Percentiles rank a stretch among this genome's conserved stretches.
Evolutionary conservation across 2,888 invertebrate species (phyloP).

Genomic region (Cyaniris semiargus): DNA sequence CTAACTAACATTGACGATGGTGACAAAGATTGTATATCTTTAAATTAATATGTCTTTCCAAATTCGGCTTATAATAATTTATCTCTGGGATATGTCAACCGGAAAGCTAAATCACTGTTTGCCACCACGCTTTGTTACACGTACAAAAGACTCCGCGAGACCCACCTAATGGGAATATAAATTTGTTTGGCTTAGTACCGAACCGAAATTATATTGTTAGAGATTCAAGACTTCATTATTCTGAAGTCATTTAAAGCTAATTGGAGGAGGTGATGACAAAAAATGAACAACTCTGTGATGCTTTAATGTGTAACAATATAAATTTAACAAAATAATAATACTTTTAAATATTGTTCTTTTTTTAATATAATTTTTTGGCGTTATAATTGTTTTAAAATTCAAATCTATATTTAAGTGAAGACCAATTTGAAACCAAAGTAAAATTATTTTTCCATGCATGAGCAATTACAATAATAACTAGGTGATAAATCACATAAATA

Average conservation of each 20-base stretch:
- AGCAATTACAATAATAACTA: conserved; percentile 6
- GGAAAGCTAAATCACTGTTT: conserved; percentile 21
- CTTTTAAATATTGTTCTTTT: too few relatives aligned
- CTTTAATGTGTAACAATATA: background rate
- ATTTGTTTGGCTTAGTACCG: conserved; percentile 13
- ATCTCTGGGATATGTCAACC: conserved; percentile 13
- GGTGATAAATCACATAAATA: background rate
- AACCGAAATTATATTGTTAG: background rate
- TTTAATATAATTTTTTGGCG: too few relatives aligned
- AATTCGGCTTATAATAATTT: conserved; percentile 21
- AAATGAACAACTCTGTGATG: background rate
- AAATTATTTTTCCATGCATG: background rate
- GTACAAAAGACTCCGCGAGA: conserved; percentile 18
- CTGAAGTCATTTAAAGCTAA: background rate
- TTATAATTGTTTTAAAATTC: too few relatives aligned
- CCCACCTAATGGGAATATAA: conserved; percentile 25
- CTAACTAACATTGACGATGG: background rate
- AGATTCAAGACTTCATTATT: background rate
- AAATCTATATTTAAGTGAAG: too few relatives aligned
- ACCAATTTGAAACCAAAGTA: background rate
- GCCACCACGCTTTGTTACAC: conserved; percentile 13
- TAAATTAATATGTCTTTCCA: background rate
- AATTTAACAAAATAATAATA: background rate
- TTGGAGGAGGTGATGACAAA: background rate
- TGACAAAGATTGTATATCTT: background rate